Evolutionary conservation across 1,140 invertebrate genomes (phyloP).

Genomic region (Lanistes nyassanus): DNA sequence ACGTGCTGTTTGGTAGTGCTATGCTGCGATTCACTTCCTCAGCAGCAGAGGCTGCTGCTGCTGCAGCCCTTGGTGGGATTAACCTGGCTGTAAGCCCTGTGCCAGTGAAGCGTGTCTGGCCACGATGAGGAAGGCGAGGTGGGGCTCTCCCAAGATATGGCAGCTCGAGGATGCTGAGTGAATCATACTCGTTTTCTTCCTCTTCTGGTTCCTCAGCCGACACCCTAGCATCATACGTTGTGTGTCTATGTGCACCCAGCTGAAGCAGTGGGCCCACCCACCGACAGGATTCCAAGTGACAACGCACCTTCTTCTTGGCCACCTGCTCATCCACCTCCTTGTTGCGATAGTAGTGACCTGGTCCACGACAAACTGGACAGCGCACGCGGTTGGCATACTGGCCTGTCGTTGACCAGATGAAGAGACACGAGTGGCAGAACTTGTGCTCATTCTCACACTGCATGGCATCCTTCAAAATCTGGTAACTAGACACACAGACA

Average conservation of each 20-base stretch:
- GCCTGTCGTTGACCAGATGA: constrained; percentile 58
- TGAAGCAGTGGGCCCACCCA: constrained; percentile 53
- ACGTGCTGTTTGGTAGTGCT: constrained; percentile 5
- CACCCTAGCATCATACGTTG: constrained; percentile 37
- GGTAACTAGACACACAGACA: constrained; percentile 50
- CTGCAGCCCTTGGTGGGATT: not conserved
- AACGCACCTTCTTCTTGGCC: constrained; percentile 47
- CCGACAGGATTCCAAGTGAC: constrained; percentile 46
- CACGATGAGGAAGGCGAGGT: constrained; percentile 8
- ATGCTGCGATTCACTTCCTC: not conserved
- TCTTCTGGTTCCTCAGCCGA: not conserved
- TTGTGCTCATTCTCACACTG: constrained; percentile 59
- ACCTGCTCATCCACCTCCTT: constrained; percentile 48
- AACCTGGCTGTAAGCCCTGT: constrained; percentile 12
- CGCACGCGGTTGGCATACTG: constrained; percentile 47
- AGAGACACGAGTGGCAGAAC: constrained; percentile 60
- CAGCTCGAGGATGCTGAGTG: not conserved
- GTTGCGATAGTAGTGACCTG: constrained; percentile 51
- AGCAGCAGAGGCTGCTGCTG: not conserved
- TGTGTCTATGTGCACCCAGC: constrained; percentile 46
- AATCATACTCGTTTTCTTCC: not conserved
- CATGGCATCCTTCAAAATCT: constrained; percentile 54
- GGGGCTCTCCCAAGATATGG: not conserved
- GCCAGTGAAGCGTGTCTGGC: constrained; percentile 9
- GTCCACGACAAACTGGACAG: constrained; percentile 59